Base-by-base conservation (phyloP, 2,888 invertebrate genomes). In the Ceramica pisi region DNA sequence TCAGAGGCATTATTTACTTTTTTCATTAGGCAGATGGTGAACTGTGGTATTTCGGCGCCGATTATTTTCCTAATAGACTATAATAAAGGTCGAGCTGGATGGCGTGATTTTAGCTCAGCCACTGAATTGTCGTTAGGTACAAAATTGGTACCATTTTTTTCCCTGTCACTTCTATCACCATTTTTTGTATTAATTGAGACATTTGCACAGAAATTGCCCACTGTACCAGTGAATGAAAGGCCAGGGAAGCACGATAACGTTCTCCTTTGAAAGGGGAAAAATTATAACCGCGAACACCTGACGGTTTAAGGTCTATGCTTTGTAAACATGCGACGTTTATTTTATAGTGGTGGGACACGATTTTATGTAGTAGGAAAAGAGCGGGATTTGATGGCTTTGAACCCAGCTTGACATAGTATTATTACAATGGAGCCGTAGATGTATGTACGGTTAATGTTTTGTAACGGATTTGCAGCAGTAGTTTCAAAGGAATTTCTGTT, bases 151-250 rank as follows among this genome's bases (percentile, higher is more conserved):
- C 87, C 89, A 91, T 93, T 94, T 92, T 92, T 93, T 92, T 92
- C 89, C 78, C 81, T 87, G 92, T 91, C 91, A 90, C 90, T 88
- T 91, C 92, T 91, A 93, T 93, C 90, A 90, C 88, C 88, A 89
- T 90, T 92, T 92, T 89, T 89, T 87, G 88, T 91, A 92, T 91
- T 93, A 93, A 94, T 94, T 93, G 92, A 93, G 93, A 92, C 93
- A 93, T 94, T 94, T 93, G 91, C 92, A 91, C 89, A 89, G 90
- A 90, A 92, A 93, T 93, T 89, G 88, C 89, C 84, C 74, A 84
- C 86, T 86, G 88, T 87, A 80, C 83, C 68, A 87, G 82, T 81
- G 81, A 90, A 89, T 86, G 83, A 83, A 87, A 85, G 82, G 80
- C 75, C 75, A 77, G 69, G 65, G 78, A 79, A 82, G 64, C 67